Evolutionary conservation across 2,797 vertebrate genomes (phyloP).

Genomic region (Geotrypetes seraphini): DNA sequence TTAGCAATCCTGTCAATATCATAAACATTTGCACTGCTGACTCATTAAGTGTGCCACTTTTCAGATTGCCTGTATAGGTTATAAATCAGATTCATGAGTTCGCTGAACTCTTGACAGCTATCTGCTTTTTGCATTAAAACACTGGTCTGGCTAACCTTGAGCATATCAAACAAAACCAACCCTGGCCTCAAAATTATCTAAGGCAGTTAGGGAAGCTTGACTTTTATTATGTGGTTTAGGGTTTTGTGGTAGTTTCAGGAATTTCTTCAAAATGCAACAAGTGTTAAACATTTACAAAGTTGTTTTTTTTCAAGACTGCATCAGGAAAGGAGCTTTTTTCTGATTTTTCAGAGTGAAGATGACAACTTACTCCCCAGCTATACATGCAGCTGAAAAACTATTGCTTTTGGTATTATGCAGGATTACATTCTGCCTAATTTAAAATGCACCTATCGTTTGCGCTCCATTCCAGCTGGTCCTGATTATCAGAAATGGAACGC

Average conservation of each 20-base stretch:
- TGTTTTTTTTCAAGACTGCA: no score
- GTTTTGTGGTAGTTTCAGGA: conserved; percentile 1
- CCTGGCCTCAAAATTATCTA: conserved; percentile 7
- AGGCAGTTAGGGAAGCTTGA: conserved; percentile 2
- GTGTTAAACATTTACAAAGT: no score
- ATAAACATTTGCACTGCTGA: conserved; percentile 7
- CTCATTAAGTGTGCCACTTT: not conserved
- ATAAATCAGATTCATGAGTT: not conserved
- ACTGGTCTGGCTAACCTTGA: conserved; percentile 6
- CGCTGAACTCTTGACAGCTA: not conserved
- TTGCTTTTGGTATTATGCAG: no score
- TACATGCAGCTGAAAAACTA: no score
- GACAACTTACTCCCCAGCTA: no score
- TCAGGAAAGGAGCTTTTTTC: no score
- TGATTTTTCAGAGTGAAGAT: no score
- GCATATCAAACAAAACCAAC: conserved; percentile 8
- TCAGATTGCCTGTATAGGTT: not conserved
- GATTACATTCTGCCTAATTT: no score
- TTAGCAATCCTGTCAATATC: conserved; percentile 3
- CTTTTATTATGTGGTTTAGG: conserved; percentile 16
- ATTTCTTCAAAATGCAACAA: not conserved
- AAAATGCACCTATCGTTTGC: no score
- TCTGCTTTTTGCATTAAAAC: conserved; percentile 2
- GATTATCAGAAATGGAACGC: no score
- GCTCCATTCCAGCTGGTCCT: no score